phyloP scores from a whole-genome alignment of 1,140 invertebrate species.

The Conus betulinus region DNA sequence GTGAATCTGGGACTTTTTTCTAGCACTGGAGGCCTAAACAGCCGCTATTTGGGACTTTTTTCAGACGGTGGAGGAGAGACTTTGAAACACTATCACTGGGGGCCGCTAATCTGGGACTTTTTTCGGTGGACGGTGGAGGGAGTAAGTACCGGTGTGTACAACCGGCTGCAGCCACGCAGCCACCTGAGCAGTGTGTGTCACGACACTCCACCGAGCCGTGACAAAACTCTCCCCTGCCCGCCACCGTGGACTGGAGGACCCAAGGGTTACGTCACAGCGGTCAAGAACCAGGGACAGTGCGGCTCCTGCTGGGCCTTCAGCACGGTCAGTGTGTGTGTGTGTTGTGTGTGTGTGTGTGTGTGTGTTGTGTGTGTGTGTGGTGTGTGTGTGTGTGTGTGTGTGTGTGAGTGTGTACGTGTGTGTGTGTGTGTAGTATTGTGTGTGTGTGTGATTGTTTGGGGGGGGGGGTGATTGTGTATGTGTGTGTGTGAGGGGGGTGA shows the following conservation, averaged over 20 bases:
- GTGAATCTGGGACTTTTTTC: no score
- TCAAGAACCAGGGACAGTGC: constrained; percentile 75
- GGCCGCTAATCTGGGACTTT: no score
- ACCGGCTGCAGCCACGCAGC: constrained; percentile 41
- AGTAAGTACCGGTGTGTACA: constrained; percentile 52
- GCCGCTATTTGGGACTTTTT: no score
- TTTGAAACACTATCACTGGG: no score
- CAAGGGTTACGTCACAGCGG: constrained; percentile 75
- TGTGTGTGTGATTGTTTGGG: not conserved
- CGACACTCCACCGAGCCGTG: not conserved
- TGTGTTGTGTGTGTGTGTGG: no score
- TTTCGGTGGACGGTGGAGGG: no score
- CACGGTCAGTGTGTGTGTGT: constrained; percentile 53
- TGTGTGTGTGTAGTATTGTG: no score
- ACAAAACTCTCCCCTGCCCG: constrained; percentile 47
- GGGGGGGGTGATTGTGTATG: not conserved
- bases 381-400: not conserved
- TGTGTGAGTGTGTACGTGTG: no score
- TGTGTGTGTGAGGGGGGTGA: no score
- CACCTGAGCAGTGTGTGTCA: not conserved
- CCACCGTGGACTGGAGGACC: constrained; percentile 75
- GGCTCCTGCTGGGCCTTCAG: constrained; percentile 71
- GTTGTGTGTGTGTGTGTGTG: no score
- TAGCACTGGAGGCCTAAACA: no score
- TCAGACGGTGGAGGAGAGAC: constrained; percentile 59